Base-by-base conservation (phyloP, 2,113 vertebrate genomes). In the Chaetodon trifascialis region DNA sequence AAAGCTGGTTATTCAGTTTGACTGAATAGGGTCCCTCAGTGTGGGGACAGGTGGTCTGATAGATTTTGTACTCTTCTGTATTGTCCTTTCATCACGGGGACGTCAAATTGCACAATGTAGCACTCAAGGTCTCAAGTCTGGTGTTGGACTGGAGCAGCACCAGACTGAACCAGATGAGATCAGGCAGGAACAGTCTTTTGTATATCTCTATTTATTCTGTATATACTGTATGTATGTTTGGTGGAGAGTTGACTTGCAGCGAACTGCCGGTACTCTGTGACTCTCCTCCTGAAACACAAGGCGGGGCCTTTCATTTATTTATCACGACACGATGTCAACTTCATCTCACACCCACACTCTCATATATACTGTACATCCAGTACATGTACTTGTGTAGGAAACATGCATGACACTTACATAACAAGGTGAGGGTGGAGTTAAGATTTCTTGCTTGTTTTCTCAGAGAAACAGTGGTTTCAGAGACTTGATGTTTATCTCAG, bases 271-370 rank as follows among this genome's bases (percentile, higher is more conserved):
- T 46, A 84, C 80, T 79, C 72, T 80, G 76, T 77, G 78, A 90
- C 66, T 83, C 67, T 80, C 56, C 64, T 77, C 70, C 78, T 77
- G 55, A 78, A 89, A 89, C 86, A 86, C 80, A 63, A 91, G 80
- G 86, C 79, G 79, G 73, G 71, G 78, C 82, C 72, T 86, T 92
- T 93, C 49, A 93, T 91, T 94, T 91, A 93, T 93, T 88, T 60
- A 91, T 90, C 86, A 89, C 59, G 44, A 83, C 89, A 88, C 42
- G 40, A 91, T 76, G 85, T 87, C 83, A 63, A 19, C 78, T 73
- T 70, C 38, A 83, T 84, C 84, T 83, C 83, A 56, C 86, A 23
- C 78, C 60, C 86, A 72, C 90, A 23, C 65, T 59, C 87, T 80
- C 59, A 4, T 78, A 87, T 76, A 80, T 25, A 36, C 77, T 80